These are phyloP conservation scores for Microlaimidae sp. DNA, from an alignment of 2,888 invertebrate genomes.

Conservation along the genomic window DNA sequence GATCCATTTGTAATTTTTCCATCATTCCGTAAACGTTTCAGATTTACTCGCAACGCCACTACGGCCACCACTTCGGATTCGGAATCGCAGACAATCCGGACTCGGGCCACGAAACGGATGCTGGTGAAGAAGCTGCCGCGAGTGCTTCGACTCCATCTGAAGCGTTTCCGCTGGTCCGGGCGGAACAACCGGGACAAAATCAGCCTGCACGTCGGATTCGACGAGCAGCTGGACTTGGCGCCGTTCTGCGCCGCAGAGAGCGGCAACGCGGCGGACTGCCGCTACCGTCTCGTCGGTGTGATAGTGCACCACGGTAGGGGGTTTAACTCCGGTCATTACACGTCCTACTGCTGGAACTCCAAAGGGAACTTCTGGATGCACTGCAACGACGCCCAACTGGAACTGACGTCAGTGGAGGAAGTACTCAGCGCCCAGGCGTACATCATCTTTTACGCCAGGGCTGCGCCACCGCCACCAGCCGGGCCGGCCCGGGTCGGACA, in stretches of 20 bases:
- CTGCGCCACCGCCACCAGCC: background rate
- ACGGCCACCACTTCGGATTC: no score
- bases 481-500: background rate
- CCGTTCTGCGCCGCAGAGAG: slow-evolving; percentile 18
- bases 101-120: slow-evolving; percentile 18
- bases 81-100: background rate
- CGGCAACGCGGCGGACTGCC: slow-evolving; percentile 12
- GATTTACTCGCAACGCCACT: no score
- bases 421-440: slow-evolving; percentile 35
- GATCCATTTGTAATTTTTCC: no score
- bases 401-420: slow-evolving; percentile 28
- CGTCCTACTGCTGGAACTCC: slow-evolving; percentile 34
- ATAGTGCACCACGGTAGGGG: slow-evolving; percentile 36
- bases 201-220: slow-evolving; percentile 33
- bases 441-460: slow-evolving; percentile 34
- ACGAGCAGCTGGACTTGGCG: slow-evolving; percentile 29
- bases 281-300: slow-evolving; percentile 33
- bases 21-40: no score
- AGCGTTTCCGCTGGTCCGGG: slow-evolving; percentile 18
- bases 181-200: slow-evolving; percentile 23
- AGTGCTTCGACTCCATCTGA: slow-evolving; percentile 36
- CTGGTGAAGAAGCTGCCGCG: slow-evolving; percentile 30
- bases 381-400: slow-evolving; percentile 36
- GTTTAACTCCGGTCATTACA: slow-evolving; percentile 38
- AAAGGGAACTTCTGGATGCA: slow-evolving; percentile 36